These are phyloP conservation scores for Pseudomyrmex concolor DNA, from an alignment of 1,140 invertebrate species.

Conservation along the genomic window DNA sequence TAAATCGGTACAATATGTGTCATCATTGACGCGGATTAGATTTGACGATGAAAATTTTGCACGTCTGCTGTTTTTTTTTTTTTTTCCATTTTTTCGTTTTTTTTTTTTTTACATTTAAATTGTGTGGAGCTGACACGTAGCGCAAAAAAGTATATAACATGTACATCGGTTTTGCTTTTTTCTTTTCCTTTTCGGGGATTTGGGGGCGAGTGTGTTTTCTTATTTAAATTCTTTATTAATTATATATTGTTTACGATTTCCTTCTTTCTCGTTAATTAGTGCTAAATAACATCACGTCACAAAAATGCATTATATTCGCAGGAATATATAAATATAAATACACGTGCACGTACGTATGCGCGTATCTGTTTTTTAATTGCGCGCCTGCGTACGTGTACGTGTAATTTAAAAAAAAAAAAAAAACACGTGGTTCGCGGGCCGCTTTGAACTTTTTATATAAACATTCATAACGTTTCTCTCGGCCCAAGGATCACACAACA, in stretches of 20 bases:
- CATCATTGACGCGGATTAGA: slow-evolving; percentile 74
- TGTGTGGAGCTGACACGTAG: slow-evolving; percentile 77
- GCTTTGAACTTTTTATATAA: slow-evolving; percentile 69
- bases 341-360: no score
- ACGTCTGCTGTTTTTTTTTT: slow-evolving; percentile 58
- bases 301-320: slow-evolving; percentile 89
- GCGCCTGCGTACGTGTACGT: slow-evolving; percentile 84
- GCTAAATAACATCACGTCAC: slow-evolving; percentile 93
- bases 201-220: slow-evolving; percentile 31
- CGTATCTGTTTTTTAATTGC: no score
- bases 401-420: slow-evolving; percentile 84
- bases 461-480: slow-evolving; percentile 74
- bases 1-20: slow-evolving; percentile 82
- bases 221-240: slow-evolving; percentile 49
- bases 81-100: slow-evolving; percentile 47
- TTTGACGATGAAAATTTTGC: slow-evolving; percentile 86
- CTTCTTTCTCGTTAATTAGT: slow-evolving; percentile 86
- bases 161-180: slow-evolving; percentile 77
- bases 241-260: slow-evolving; percentile 57
- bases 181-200: slow-evolving; percentile 63
- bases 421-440: slow-evolving; percentile 80
- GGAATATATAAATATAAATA: slow-evolving; percentile 88
- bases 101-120: neutral
- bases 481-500: slow-evolving; percentile 83
- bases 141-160: slow-evolving; percentile 63